Evolutionary conservation across 2,797 vertebrate genomes (phyloP), one percentile per base, ranked within the genome.

Genomic region (Furcifer pardalis): DNA sequence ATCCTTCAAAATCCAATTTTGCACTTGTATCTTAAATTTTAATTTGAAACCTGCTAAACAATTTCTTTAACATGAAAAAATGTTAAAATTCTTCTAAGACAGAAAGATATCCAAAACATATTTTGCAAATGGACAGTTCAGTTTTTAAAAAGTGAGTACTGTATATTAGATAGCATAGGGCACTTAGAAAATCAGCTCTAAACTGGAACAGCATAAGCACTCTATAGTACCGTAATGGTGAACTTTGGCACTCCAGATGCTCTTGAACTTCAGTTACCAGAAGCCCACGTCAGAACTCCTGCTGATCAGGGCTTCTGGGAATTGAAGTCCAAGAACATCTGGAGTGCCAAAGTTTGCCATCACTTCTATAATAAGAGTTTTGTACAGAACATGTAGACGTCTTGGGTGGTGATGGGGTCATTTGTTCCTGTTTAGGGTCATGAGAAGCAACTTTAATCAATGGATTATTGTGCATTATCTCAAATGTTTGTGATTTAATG

Each of bases 41-140:
- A 62, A 75, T 73, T 83, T 78, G 75, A 88, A 69, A 37, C 35
- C 69, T 78, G 78, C 84, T 77, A 23, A 83, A 81, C 5, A 80
- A 80, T 32, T 83, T 79, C 30, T 2, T 35, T 0, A 3, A 87
- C n/a, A n/a, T n/a, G n/a, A 89, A 91, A 87, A 93, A 88, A 86
- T 42, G 19, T 65, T 73, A 74, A 79, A 9, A n/a, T 40, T 12
- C 46, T 72, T 7, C 60, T 25, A 60, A 82, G 56, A 30, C 12
- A 73, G 40, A 75, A 44, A 30, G 7, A 19, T 46, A 37, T 84
- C 73, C 13, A 46, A 30, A 56, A 1, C 42, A 37, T 59, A 9
- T 15, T 71, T 42, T 66, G 30, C 42, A 59, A n/a, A 37, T 37
- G 37, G 59, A 15, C 5, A 44, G 21, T 21, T 65, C 32, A 35